Base-by-base conservation (phyloP, 2,797 vertebrate genomes). In the Galago senegalensis region DNA sequence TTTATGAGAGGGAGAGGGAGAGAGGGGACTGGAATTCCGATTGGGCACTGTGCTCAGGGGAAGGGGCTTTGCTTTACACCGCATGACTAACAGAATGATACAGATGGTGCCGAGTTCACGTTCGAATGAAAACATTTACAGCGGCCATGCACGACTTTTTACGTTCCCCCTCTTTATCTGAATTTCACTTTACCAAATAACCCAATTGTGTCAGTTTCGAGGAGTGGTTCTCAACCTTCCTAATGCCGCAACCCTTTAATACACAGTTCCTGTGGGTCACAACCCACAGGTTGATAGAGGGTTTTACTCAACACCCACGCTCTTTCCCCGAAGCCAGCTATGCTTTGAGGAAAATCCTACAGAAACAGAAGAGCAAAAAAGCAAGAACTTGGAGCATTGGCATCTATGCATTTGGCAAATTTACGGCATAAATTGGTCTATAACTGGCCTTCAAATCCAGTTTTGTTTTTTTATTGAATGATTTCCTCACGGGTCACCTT, bases 401-500 rank as follows among this genome's bases (percentile, higher is more conserved):
- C 10, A 0, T 12, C 34, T 2, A 7, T 1, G 3, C 3, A 1
- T 23, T 72, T 18, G 56, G 18, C 34, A 13, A 14, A 46, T 61
- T 2, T 1, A 2, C 1, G 53, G 12, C 37, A 53, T 53, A 53
- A 53, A 53, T 53, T 10, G 0, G 11, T 5, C 21, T 2, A 12
- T 11, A 37, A 40, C 12, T 0, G 27, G 43, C 14, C 75, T 49
- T 53, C 56, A 25, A 7, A 18, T 2, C 20, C 69, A n/a, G 0
- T 6, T 16, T 60, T 6, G 14, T 21, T 0, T 34, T 27, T 37
- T 27, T 2, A 18, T 5, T 16, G 37, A 18, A 13, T 1, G 3
- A 25, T 49, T 27, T 20, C 0, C 23, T 11, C n/a, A 1, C 0
- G 0, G 1, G 6, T 16, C 11, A n/a, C 21, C 40, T 80, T 16